Conservation (phyloP, 2,113 vertebrate species). For the Odontesthes bonariensis region DNA sequence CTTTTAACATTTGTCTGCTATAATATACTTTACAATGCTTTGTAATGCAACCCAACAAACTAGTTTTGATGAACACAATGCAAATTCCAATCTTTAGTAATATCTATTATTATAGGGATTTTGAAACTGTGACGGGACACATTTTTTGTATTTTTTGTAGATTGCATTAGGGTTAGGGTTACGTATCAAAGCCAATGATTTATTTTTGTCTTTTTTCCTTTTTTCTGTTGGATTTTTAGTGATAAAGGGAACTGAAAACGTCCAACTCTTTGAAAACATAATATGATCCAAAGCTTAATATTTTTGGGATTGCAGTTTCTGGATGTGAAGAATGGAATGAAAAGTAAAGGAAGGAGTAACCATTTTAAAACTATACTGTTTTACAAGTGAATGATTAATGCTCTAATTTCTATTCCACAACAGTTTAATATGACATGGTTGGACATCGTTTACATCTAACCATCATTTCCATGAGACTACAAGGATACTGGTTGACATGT, state of each 20-base stretch:
- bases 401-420: neutral
- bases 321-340: no score
- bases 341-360: no score
- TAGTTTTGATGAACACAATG: neutral
- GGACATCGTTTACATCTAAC: neutral
- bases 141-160: no score
- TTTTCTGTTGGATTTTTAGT: no score
- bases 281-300: neutral
- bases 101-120: no score
- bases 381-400: neutral
- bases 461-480: slow-evolving; percentile 6
- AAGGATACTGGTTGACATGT: slow-evolving; percentile 8
- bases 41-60: neutral
- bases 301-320: neutral
- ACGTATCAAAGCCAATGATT: no score
- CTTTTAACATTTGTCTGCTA: neutral
- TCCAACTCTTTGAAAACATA: neutral
- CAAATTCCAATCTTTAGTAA: no score
- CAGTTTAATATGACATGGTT: neutral
- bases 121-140: no score
- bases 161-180: no score
- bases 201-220: no score
- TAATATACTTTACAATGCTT: neutral
- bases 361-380: neutral
- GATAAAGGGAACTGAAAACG: no score